Conservation (phyloP, 2,888 invertebrate genomes). For the Scelioninae gen. 1 region DNA sequence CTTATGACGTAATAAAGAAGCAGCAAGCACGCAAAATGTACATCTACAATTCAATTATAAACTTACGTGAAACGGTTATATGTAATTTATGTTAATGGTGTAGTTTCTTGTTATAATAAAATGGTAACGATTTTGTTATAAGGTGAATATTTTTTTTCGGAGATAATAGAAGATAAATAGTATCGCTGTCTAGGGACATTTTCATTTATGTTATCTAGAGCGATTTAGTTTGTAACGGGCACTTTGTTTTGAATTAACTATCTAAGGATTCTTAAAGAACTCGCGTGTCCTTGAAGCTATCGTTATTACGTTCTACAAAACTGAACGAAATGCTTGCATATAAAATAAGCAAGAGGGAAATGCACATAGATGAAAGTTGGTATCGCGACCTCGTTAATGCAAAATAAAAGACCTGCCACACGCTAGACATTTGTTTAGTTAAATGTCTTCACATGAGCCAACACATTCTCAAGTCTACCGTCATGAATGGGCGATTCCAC, state of each 20-base stretch:
- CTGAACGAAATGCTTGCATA: constrained; percentile 19
- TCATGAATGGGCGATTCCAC: constrained; percentile 4
- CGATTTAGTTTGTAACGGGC: too few relatives aligned
- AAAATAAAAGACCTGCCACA: constrained; percentile 6
- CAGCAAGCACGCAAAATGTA: constrained; percentile 28
- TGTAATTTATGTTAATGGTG: constrained; percentile 32
- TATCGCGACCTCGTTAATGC: constrained; percentile 28
- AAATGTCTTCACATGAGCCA: constrained; percentile 6
- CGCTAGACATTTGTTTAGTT: constrained; percentile 22
- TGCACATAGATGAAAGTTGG: constrained; percentile 37
- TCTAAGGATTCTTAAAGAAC: background rate
- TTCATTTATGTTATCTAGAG: too few relatives aligned
- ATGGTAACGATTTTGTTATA: constrained; percentile 7
- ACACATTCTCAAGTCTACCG: background rate
- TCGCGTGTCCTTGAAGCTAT: constrained; percentile 26
- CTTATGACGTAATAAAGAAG: constrained; percentile 53
- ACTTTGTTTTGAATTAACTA: too few relatives aligned
- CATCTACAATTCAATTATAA: constrained; percentile 51
- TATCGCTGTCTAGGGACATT: too few relatives aligned
- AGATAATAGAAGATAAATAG: too few relatives aligned
- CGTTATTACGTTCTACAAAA: constrained; percentile 30
- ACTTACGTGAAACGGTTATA: constrained; percentile 35
- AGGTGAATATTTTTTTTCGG: background rate
- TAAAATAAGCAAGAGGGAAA: constrained; percentile 29
- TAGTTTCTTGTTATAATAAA: constrained; percentile 11